Conservation (phyloP, 30 jellyfish, hydroid and myxozoan genomes). For the Hydra vulgaris region DNA sequence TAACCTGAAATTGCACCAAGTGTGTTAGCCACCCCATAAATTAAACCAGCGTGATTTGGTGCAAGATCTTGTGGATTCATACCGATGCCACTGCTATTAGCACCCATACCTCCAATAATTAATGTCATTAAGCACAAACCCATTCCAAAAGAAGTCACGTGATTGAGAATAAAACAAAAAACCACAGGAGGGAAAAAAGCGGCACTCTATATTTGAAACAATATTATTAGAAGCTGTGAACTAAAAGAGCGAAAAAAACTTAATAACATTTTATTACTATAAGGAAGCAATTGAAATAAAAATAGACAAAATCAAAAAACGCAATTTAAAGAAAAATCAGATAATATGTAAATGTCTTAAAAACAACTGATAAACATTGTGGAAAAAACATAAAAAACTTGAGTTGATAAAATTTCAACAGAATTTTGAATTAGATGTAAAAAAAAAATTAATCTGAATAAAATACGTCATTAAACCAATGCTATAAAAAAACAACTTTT, state of each 20-base stretch:
- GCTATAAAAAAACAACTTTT: too few species aligned
- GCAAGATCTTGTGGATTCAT: constrained; percentile 94
- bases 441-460: too few species aligned
- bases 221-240: background rate
- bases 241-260: background rate
- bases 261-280: background rate
- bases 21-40: constrained; percentile 76
- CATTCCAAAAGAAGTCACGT: constrained; percentile 62
- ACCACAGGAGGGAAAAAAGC: constrained; percentile 52
- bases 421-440: too few species aligned
- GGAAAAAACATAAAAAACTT: too few species aligned
- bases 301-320: too few species aligned
- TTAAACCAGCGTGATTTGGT: constrained; percentile 87
- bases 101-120: constrained; percentile 68
- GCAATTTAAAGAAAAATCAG: too few species aligned
- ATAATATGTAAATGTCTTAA: too few species aligned
- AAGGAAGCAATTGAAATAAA: too few species aligned
- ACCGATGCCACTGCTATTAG: constrained; percentile 67
- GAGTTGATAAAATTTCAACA: too few species aligned
- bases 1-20: constrained; percentile 86
- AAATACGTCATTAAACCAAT: too few species aligned
- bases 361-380: too few species aligned
- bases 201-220: constrained; percentile 2
- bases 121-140: constrained; percentile 66
- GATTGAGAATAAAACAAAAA: constrained; percentile 46